phyloP scores from a whole-genome alignment of 2,888 invertebrate species.

The Epistrophe eligans region DNA sequence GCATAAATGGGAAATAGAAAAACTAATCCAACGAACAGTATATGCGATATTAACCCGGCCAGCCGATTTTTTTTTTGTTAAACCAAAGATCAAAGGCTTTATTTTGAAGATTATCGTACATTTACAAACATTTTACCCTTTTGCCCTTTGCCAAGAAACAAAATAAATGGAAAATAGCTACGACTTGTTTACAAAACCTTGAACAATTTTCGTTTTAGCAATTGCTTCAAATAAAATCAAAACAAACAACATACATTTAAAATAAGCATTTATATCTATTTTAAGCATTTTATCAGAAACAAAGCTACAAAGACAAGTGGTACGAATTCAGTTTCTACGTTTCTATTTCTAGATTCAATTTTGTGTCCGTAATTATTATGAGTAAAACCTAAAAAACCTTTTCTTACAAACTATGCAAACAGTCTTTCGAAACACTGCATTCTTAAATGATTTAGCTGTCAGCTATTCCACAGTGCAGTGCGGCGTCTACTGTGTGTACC shows the following conservation, averaged over 20 bases:
- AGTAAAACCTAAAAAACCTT: slow-evolving; percentile 21
- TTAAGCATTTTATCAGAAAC: slow-evolving; percentile 29
- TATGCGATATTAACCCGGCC: too few species aligned
- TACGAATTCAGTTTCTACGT: neutral
- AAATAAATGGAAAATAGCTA: too few species aligned
- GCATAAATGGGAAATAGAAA: too few species aligned
- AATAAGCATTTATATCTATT: slow-evolving; percentile 13
- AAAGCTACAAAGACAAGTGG: neutral
- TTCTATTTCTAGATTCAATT: slow-evolving; percentile 14
- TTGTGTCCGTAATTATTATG: slow-evolving; percentile 9
- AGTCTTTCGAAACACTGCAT: slow-evolving; percentile 25
- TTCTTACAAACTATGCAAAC: slow-evolving; percentile 29
- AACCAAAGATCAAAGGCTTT: too few species aligned
- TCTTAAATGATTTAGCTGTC: slow-evolving; percentile 13
- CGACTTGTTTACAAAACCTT: too few species aligned
- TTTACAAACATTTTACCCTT: too few species aligned
- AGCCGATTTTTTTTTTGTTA: too few species aligned
- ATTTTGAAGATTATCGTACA: too few species aligned
- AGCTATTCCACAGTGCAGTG: slow-evolving; percentile 15
- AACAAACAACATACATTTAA: neutral
- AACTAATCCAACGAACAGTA: too few species aligned
- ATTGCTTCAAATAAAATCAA: neutral
- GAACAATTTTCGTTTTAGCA: neutral
- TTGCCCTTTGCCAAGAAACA: too few species aligned
- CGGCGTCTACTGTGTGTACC: neutral